Base-by-base conservation (phyloP, 2,113 vertebrate genomes). In the Percopsis transmontana region DNA sequence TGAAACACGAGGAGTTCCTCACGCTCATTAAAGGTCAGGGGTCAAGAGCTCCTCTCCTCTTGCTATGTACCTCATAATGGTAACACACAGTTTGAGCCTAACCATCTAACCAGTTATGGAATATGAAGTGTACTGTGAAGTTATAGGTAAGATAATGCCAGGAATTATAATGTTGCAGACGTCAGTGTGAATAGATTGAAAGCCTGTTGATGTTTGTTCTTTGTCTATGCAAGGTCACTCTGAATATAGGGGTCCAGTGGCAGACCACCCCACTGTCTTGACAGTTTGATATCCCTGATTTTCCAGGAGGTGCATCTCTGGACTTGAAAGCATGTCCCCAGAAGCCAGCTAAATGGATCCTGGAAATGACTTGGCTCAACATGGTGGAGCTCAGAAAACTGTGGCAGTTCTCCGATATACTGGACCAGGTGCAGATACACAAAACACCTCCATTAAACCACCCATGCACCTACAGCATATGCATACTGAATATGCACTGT, bases 361-460 rank as follows among this genome's bases (percentile, higher is more conserved):
- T 96, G 56, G 97, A 99, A 70, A 95, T 97, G 93, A 97, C 96
- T 19, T 99, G 97, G 96, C 80, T 99, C 58, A 99, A 99, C 70
- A 91, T 99, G 76, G 97, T 98, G 42, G 94, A 95, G 68, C 95
- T 99, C 50, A 95, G 95, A 84, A 98, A 98, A 75, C 91, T 97
- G 12, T 87, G 92, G 82, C 94, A 95, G 65, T 99, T 99, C 83
- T 94, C 95, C 78, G 93, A 95, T 82, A 87, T 99, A 82, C 91
- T 99, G 47, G 88, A 96, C 71, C 92, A 95, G 90, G 97, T 98
- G 72, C 40, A 52, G 50, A 7, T 9, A 42, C n/a, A 41, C 23
- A 72, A 51, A 2, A 41, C 41, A 47, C 41, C 66, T 48, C 33
- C n/a, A 24, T 38, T 63, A 11, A 57, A 2, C 39, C 41, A 50